A percentile compares a stretch with the other conserved stretches of the same genome.
phyloP scores from a whole-genome alignment of 1,140 invertebrate species.

The Drosophila cardini region DNA sequence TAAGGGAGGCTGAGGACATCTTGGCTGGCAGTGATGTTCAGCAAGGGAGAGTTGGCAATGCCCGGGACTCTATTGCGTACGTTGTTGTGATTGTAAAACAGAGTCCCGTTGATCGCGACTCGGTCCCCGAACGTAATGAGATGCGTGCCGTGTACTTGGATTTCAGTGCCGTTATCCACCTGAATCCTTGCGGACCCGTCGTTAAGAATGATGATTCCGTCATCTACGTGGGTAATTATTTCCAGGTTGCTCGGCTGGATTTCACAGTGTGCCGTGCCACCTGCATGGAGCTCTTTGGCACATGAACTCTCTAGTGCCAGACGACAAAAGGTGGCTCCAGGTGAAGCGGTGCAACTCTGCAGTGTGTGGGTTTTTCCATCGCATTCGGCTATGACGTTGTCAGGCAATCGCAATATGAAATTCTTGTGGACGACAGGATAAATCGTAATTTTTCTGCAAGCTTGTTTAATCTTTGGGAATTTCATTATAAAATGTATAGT shows the following conservation, averaged over 20 bases:
- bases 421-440: not conserved
- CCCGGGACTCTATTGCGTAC: conserved; percentile 10
- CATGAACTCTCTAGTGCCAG: conserved; percentile 17
- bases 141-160: conserved; percentile 28
- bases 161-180: conserved; percentile 27
- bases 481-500: conserved; percentile 22
- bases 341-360: conserved; percentile 1
- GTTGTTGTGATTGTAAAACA: conserved; percentile 20
- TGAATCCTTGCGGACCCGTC: conserved; percentile 26
- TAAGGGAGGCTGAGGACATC: conserved; percentile 28
- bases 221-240: conserved; percentile 4
- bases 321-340: conserved; percentile 9
- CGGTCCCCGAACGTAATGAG: conserved; percentile 20
- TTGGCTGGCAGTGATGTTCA: conserved; percentile 30
- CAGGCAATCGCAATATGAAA: conserved; percentile 1
- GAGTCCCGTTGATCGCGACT: conserved; percentile 28
- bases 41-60: not conserved
- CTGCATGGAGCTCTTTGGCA: conserved; percentile 42
- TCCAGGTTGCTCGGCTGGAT: conserved; percentile 24
- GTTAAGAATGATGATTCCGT: conserved; percentile 33
- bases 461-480: conserved; percentile 20
- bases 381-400: conserved; percentile 34
- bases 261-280: conserved; percentile 24
- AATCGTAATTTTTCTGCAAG: conserved; percentile 31
- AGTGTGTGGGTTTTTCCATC: not conserved